Conservation (phyloP, 2,797 vertebrate genomes). For the Picus viridis region DNA sequence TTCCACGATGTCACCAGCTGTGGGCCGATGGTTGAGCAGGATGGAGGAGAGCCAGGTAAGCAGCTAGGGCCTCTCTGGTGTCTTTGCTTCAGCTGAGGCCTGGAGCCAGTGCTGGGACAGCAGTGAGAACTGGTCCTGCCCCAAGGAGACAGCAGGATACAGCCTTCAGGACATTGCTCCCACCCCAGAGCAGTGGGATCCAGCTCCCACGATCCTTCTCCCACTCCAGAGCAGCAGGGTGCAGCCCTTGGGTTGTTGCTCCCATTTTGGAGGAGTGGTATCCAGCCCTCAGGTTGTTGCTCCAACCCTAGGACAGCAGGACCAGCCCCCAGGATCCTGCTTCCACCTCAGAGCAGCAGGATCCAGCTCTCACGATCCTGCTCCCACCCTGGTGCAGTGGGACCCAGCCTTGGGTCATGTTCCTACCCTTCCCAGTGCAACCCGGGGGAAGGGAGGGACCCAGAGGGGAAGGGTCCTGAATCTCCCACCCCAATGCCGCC, state of each 20-base stretch:
- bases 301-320: background rate
- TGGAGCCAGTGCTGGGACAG: fast-evolving
- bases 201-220: background rate
- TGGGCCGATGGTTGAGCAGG: fast-evolving
- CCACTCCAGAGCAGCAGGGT: background rate
- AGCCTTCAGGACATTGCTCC: background rate
- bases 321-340: background rate
- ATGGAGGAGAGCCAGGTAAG: slow-evolving; percentile 31
- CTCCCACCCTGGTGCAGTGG: background rate
- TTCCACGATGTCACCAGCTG: fast-evolving
- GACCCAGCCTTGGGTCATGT: fast-evolving
- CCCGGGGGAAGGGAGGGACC: background rate
- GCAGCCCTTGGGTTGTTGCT: fast-evolving
- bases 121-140: fast-evolving
- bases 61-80: fast-evolving
- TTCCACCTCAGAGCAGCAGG: background rate
- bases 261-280: too few relatives aligned
- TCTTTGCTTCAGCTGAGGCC: background rate
- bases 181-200: background rate
- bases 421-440: background rate
- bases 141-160: background rate
- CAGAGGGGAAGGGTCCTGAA: background rate
- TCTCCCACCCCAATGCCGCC: background rate
- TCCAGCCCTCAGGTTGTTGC: too few relatives aligned
- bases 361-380: background rate